Base-by-base conservation (phyloP, 2,888 invertebrate species). In the Parnassius orleans region DNA sequence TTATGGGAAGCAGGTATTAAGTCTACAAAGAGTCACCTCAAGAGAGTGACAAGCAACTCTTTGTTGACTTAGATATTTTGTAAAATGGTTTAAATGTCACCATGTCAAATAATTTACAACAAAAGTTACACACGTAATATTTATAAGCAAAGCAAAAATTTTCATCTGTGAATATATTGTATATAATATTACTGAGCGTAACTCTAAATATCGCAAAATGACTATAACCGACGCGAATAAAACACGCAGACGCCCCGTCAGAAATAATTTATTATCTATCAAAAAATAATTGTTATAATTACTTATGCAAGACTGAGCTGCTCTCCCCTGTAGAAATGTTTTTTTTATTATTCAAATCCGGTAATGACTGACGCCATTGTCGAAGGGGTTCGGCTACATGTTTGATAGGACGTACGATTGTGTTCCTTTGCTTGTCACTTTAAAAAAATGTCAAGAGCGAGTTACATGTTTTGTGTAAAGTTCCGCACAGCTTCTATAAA, bases 241-340 rank as follows among this genome's bases (percentile, higher is more conserved):
- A 59, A 55, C 63, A 59, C 33, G 44, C 58, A 55, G 66, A 65
- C 61, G 68, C 64, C 63, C 68, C 67, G 83, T 85, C 83, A 81
- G 68, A 82, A 76, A 86, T 87, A 87, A 88, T 87, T 85, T 89
- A 90, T 90, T 84, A 89, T 81, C 84, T 85, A 89, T 89, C 85
- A 86, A 83, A 87, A 83, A 86, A 88, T 87, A 87, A 90, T 89
- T 86, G 86, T 85, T 81, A 83, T 87, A 87, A 87, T 89, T 90
- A 89, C 86, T 84, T 85, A 90, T 88, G 90, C 90, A 84, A 84
- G 78, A 79, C 68, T 75, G 83, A 67, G 61, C 72, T 69, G 70
- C 74, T 80, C 81, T 79, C 86, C 87, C 89, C 86, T 83, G 74
- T 72, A 67, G 73, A 75, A 78, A 69, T 56, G 68, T 70, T 75